Conservation (phyloP, 2,113 vertebrate genomes). For the Eupsittula cactorum region DNA sequence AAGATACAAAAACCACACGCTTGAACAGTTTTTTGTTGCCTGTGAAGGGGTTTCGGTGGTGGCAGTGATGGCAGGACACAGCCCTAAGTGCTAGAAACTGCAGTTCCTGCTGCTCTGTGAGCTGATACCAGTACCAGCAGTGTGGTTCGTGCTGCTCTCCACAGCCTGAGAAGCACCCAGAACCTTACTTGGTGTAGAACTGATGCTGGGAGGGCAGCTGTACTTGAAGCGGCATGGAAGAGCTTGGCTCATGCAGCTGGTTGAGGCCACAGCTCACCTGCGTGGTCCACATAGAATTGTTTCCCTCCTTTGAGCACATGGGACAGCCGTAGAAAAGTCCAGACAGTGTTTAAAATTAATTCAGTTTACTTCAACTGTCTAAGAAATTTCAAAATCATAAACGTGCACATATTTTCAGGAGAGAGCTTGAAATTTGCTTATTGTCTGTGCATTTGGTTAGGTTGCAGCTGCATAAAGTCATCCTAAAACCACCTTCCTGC, state of each 20-base stretch:
- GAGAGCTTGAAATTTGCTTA: not conserved
- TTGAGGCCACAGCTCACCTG: not conserved
- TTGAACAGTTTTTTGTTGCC: not conserved
- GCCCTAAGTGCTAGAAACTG: fast-evolving
- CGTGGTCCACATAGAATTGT: not conserved
- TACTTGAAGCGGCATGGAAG: not conserved
- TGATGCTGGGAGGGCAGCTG: fast-evolving
- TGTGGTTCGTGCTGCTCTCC: fast-evolving
- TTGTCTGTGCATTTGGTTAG: not conserved
- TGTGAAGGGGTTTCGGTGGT: not conserved
- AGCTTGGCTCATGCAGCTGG: not conserved
- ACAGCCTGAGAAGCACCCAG: not conserved
- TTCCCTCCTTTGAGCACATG: fast-evolving
- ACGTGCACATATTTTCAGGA: not conserved
- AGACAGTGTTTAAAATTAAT: not conserved
- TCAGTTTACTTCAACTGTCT: not conserved
- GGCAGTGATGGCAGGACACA: not conserved
- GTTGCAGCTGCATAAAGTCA: not conserved
- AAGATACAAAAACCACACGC: not conserved
- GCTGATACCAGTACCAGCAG: fast-evolving
- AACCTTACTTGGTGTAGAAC: fast-evolving
- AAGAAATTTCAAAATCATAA: not conserved
- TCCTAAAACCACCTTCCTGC: not conserved
- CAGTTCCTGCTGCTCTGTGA: fast-evolving
- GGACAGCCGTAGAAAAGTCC: not conserved